Percentiles rank a stretch among this genome's conserved stretches.
Evolutionary conservation across 1,140 invertebrate species (phyloP).

Genomic region (Caenorhabditis inopinata): DNA sequence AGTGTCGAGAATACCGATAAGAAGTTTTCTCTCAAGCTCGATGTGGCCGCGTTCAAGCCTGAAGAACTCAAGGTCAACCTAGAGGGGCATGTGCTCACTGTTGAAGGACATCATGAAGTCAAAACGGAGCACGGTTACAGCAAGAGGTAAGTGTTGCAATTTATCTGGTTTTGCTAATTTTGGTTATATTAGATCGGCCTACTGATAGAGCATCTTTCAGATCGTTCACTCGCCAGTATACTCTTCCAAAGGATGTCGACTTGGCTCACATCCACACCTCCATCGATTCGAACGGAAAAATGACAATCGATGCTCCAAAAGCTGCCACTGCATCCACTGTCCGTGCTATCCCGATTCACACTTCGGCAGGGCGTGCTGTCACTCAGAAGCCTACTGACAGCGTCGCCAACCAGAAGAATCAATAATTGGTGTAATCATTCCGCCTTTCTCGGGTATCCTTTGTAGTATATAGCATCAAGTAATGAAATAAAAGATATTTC

Average conservation of each 20-base stretch:
- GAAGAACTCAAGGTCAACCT: conserved; percentile 59
- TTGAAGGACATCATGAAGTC: conserved; percentile 56
- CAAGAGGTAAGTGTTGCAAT: conserved; percentile 27
- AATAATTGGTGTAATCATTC: too few species aligned
- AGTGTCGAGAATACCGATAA: conserved; percentile 47
- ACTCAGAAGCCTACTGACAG: not conserved
- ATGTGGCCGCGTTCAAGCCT: conserved; percentile 55
- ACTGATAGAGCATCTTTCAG: too few species aligned
- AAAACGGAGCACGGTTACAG: conserved; percentile 44
- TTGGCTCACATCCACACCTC: not conserved
- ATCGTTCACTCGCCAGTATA: conserved; percentile 35
- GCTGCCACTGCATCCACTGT: not conserved
- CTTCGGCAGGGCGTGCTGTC: not conserved
- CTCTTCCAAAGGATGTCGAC: conserved; percentile 35
- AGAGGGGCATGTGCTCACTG: conserved; percentile 53
- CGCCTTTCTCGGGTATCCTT: too few species aligned
- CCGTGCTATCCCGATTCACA: conserved; percentile 1
- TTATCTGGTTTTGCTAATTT: not conserved
- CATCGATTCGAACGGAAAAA: conserved; percentile 8
- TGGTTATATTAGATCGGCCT: too few species aligned
- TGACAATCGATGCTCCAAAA: conserved; percentile 38
- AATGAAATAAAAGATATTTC: too few species aligned
- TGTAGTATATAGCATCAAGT: too few species aligned
- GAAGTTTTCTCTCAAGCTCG: conserved; percentile 51
- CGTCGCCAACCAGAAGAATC: not conserved